Evolutionary conservation across 2,113 vertebrate species (phyloP), one percentile per base, ranked within the genome.

Genomic region (Dinomys branickii): DNA sequence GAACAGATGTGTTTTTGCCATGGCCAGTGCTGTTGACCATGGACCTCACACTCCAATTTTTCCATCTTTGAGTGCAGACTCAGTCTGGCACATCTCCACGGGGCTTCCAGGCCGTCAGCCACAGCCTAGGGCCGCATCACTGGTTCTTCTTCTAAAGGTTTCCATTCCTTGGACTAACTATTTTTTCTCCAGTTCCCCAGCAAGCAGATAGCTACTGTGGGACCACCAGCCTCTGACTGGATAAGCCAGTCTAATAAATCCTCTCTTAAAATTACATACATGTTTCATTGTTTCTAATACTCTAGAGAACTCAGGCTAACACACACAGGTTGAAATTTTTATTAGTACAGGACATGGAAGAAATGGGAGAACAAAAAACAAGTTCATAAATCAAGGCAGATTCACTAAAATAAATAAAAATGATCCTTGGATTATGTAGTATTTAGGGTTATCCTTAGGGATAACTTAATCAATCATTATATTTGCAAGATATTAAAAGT

Each of bases 351-450:
- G 30, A 69, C 38, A 58, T 47, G 61, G 44, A 78, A 47, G 28
- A 73, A 89, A 50, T 30, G 81, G 44, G 35, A 35, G 54, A 85
- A 71, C 85, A 16, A 88, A 71, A 56, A 67, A 41, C 35, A 83
- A 69, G 65, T 77, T 94, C 58, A 92, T 92, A 71, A 83, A 65
- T 87, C 26, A 63, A 61, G 56, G 81, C 5, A 59, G 22, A 59
- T 90, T 91, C 71, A 52, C 65, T 91, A 54, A 90, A 91, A 65
- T 92, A 93, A 91, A 88, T 85, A 91, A 88, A 92, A 94, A 77
- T 75, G 33, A 71, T 44, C 10, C 50, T 65, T 67, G 9, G 58
- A 65, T n/a, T 69, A 2, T 71, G 4, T 78, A 75, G 26, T 65
- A 33, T 59, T 16, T 69, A 7, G 47, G 0, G 3, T 61, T 86